These are phyloP conservation scores for Galbula dea DNA, from an alignment of 2,113 vertebrate genomes.

Conservation along the genomic window DNA sequence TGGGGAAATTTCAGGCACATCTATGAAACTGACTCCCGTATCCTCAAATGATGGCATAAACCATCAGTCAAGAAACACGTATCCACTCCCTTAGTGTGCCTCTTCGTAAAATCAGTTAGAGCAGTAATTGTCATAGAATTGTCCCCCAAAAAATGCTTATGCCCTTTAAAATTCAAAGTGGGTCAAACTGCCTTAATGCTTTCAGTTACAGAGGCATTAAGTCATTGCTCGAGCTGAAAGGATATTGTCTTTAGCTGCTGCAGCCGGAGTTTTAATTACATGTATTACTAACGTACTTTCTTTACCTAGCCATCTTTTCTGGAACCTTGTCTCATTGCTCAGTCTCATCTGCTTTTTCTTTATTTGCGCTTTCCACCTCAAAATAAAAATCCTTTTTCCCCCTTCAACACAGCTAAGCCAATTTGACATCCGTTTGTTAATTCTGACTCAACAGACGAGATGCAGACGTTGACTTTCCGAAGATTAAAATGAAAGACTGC, in stretches of 20 bases:
- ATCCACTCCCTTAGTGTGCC: neutral
- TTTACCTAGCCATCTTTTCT: slow-evolving; percentile 57
- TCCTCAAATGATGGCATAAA: neutral
- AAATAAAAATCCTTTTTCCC: neutral
- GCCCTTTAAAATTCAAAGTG: neutral
- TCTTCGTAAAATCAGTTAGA: neutral
- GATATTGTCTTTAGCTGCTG: slow-evolving; percentile 41
- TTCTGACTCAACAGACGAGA: neutral
- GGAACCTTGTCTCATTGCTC: slow-evolving; percentile 31
- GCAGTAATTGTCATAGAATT: neutral
- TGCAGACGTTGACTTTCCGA: neutral
- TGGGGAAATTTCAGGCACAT: neutral
- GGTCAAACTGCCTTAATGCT: slow-evolving; percentile 7
- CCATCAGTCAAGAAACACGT: neutral
- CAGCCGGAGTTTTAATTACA: neutral
- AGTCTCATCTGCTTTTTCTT: slow-evolving; percentile 58
- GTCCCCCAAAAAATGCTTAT: neutral
- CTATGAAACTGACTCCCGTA: neutral
- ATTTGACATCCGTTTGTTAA: neutral
- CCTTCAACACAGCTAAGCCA: slow-evolving; percentile 7
- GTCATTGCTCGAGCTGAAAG: neutral
- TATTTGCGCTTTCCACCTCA: slow-evolving; percentile 37
- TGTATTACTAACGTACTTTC: slow-evolving; percentile 39
- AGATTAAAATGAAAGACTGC: neutral
- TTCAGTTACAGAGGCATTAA: slow-evolving; percentile 19